Evolutionary conservation across 2,113 vertebrate species (phyloP).

Genomic region (Sisor rabdophorus): DNA sequence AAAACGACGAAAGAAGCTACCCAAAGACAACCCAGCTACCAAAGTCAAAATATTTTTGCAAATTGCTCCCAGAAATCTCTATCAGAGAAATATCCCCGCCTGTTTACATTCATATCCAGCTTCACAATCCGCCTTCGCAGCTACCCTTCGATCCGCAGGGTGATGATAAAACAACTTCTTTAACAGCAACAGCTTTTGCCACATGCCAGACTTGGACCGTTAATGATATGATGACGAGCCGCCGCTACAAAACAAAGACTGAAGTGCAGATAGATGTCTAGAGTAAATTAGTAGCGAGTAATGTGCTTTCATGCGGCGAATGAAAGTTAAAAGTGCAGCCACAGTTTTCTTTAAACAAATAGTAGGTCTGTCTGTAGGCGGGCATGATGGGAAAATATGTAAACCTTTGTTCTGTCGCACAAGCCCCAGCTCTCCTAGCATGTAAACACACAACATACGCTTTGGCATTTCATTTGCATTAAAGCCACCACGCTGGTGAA

Average conservation of each 20-base stretch:
- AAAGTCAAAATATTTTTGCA: neutral
- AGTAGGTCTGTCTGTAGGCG: conserved; percentile 53
- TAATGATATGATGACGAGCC: conserved; percentile 66
- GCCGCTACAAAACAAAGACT: conserved; percentile 54
- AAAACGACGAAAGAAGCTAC: too few relatives aligned
- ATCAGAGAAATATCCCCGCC: neutral
- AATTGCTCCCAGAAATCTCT: neutral
- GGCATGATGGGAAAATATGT: conserved; percentile 59
- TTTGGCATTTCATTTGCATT: neutral
- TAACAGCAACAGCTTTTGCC: neutral
- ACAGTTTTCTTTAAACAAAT: conserved; percentile 64
- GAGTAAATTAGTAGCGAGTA: conserved; percentile 72
- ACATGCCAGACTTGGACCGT: neutral
- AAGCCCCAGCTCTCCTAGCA: conserved; percentile 4
- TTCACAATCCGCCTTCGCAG: neutral
- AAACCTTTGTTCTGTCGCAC: conserved; percentile 51
- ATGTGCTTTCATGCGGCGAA: conserved; percentile 74
- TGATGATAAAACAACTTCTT: neutral
- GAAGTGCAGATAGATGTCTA: conserved; percentile 61
- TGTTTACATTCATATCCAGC: neutral
- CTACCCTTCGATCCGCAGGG: neutral
- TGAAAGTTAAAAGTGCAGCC: conserved; percentile 70
- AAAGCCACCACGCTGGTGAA: neutral
- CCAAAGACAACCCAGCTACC: too few relatives aligned
- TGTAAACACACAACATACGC: conserved; percentile 30